Base-by-base conservation (phyloP, 2,113 vertebrate genomes). In the Coptodon bakossiorum region DNA sequence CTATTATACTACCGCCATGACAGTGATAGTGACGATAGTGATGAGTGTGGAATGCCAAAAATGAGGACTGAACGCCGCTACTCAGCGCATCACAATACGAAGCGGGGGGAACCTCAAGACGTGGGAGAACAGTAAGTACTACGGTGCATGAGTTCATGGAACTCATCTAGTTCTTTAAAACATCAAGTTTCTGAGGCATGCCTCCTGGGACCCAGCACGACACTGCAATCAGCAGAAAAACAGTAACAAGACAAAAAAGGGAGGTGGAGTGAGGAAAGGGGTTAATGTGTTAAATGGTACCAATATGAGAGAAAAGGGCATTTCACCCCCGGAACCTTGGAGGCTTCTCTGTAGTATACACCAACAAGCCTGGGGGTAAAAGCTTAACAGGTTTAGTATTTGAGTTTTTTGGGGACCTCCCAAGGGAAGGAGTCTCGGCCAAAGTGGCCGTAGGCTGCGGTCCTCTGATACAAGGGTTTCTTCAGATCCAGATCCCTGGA, bases 401-500 rank as follows among this genome's bases (percentile, higher is more conserved):
- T 98, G 86, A 99, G 97, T 76, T 99, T 99, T 97, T 97, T 99
- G 95, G 98, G 98, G 86, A 98, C 95, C 97, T 99, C 98, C 98
- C 98, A 99, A 88, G 98, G 96, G 97, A 99, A 99, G 95, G 97
- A 97, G 95, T 99, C 98, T 95, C 98, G 98, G 97, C 98, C 98
- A 97, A 99, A 99, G 96, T 99, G 98, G 96, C 98, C 98, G 95
- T 99, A 99, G 95, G 98, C 97, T 92, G 98, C 98, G 7, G 98
- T 99, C 97, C 97, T 98, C 97, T 99, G 98, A 97, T 99, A 99
- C 94, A 99, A 97, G 95, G 98, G 98, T 93, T 97, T 98, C 98
- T 98, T 99, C 98, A 99, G 98, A 96, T 99, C 98, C 98, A 99
- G 97, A 94, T 99, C 98, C 98, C 98, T 99, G 97, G 96, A 99